Evolutionary conservation across 1,140 invertebrate genomes (phyloP).

Genomic region (Eciton burchellii): DNA sequence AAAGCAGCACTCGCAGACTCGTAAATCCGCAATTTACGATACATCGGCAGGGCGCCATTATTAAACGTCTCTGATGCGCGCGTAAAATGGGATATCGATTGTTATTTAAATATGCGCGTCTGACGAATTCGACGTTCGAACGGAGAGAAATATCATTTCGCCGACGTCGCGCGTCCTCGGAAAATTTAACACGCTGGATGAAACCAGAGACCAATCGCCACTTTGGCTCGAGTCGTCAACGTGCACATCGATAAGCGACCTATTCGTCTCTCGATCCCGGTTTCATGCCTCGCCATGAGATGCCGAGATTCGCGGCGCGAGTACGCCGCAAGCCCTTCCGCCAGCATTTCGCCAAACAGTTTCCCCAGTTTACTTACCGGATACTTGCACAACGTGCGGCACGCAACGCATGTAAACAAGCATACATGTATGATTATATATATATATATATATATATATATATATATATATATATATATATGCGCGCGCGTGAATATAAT

Average conservation of each 20-base stretch:
- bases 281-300: constrained; percentile 20
- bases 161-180: too few species aligned
- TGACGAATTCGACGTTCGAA: too few species aligned
- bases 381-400: constrained; percentile 25
- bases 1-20: not conserved
- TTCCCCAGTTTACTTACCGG: constrained; percentile 36
- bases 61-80: not conserved
- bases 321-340: constrained; percentile 16
- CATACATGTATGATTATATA: constrained; percentile 3
- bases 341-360: too few species aligned
- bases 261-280: too few species aligned
- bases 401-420: constrained; percentile 12
- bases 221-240: too few species aligned
- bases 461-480: too few species aligned
- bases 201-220: too few species aligned
- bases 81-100: constrained; percentile 12
- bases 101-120: not conserved
- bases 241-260: too few species aligned
- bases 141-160: too few species aligned
- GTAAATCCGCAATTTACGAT: constrained; percentile 6
- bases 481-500: constrained; percentile 26
- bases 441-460: too few species aligned
- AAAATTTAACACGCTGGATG: too few species aligned
- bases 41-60: not conserved
- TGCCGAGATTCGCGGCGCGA: constrained; percentile 4